A percentile compares a stretch with the other conserved stretches of the same genome.
These are phyloP conservation scores for Siphamia tubifer DNA, from an alignment of 2,113 vertebrate species.

Conservation along the genomic window DNA sequence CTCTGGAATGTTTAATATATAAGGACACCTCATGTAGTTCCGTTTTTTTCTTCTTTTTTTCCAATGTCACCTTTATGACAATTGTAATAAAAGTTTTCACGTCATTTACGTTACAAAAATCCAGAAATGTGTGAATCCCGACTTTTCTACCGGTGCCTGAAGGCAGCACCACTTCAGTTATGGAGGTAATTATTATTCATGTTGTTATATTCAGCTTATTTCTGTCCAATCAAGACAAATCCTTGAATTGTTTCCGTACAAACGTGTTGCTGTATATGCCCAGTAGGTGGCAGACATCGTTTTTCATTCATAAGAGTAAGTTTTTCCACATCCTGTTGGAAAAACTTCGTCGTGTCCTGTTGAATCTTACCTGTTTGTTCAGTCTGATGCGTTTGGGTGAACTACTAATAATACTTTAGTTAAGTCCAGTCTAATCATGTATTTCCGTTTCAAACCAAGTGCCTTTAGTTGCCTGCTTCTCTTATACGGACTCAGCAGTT, in stretches of 20 bases:
- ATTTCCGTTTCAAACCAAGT: accelerated
- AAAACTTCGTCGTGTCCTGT: neutral
- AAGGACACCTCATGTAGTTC: no score
- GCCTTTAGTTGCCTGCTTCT: neutral
- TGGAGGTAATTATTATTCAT: no score
- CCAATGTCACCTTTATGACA: no score
- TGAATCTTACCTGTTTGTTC: neutral
- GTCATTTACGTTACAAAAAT: no score
- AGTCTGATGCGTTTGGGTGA: no score
- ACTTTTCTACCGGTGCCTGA: neutral
- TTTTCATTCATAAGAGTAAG: neutral
- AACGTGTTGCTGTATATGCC: neutral
- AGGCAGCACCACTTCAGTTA: neutral
- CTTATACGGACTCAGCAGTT: neutral
- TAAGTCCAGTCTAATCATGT: neutral
- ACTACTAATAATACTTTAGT: no score
- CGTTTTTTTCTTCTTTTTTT: no score
- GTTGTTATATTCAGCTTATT: neutral
- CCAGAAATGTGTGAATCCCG: no score
- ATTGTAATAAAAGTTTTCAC: no score
- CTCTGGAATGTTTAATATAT: no score
- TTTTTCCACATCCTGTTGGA: conserved; percentile 32
- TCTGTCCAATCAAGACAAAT: no score
- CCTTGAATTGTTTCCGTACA: neutral
- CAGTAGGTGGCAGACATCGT: conserved; percentile 21